These are phyloP conservation scores for Apogon talboti DNA, from an alignment of 2,797 vertebrate species.

Conservation along the genomic window DNA sequence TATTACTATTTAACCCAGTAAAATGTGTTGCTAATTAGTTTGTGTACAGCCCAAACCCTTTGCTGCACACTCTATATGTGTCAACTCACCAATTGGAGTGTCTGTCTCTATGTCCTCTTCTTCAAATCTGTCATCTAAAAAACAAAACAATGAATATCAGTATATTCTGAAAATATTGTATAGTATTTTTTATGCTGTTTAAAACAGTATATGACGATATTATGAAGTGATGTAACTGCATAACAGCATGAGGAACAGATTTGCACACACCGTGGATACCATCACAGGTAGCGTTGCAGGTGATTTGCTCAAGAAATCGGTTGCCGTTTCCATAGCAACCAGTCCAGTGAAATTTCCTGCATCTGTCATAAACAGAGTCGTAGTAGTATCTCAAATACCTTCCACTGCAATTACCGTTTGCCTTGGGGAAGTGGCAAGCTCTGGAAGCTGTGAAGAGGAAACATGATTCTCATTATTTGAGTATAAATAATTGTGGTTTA, in stretches of 20 bases:
- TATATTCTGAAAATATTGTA: neutral
- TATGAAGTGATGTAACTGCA: no score
- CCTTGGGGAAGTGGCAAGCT: conserved; percentile 51
- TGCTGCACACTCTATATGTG: neutral
- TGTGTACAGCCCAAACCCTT: no score
- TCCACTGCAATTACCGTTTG: conserved; percentile 40
- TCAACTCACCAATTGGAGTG: conserved; percentile 78
- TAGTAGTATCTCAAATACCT: conserved; percentile 67
- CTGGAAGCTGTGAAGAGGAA: conserved; percentile 46
- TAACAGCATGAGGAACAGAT: neutral
- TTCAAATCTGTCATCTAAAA: conserved; percentile 51
- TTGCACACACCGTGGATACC: conserved; percentile 69
- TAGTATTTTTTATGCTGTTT: neutral
- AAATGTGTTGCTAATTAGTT: no score
- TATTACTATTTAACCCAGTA: no score
- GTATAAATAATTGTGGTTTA: neutral
- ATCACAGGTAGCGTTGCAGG: conserved; percentile 79
- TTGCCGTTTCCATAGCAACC: conserved; percentile 80
- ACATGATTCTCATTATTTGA: neutral
- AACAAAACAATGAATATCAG: conserved; percentile 13
- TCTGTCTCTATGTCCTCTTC: conserved; percentile 71
- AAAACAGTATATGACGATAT: no score
- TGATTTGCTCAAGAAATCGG: conserved; percentile 42
- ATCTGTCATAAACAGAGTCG: conserved; percentile 65
- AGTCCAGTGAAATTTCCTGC: conserved; percentile 72